These are phyloP conservation scores for Epinotia nisella DNA, from an alignment of 2,888 invertebrate genomes.

Conservation along the genomic window DNA sequence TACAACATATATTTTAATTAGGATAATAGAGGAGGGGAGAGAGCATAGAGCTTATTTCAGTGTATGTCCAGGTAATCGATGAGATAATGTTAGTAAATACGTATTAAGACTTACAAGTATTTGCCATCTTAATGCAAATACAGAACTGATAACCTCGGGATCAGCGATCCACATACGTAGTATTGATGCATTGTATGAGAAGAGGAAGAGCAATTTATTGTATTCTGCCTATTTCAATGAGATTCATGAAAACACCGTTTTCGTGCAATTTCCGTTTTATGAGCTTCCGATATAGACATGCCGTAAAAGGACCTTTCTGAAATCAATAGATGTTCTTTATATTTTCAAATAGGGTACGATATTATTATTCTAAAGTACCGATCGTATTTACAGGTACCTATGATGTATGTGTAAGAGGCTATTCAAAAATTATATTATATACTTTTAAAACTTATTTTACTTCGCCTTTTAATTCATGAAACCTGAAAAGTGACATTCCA, in stretches of 20 bases:
- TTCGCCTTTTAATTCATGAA: background rate
- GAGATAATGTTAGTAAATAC: background rate
- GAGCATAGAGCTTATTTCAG: too few relatives aligned
- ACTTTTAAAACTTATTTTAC: background rate
- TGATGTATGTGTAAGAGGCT: background rate
- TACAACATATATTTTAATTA: too few relatives aligned
- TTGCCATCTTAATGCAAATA: background rate
- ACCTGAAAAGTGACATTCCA: background rate
- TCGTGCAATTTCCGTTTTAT: slow-evolving; percentile 10
- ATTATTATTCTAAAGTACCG: background rate
- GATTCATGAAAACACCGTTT: slow-evolving; percentile 11
- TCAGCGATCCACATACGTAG: background rate
- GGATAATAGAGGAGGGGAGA: too few relatives aligned
- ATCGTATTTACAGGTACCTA: background rate
- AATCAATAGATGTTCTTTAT: background rate
- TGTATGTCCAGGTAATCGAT: too few relatives aligned
- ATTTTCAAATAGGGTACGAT: background rate
- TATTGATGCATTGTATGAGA: slow-evolving; percentile 23
- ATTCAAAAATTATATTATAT: background rate
- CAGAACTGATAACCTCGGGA: slow-evolving; percentile 23
- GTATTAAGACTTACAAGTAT: background rate
- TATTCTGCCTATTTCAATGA: background rate
- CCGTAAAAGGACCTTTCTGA: slow-evolving; percentile 18
- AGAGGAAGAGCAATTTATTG: slow-evolving; percentile 20
- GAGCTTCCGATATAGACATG: slow-evolving; percentile 9